Evolutionary conservation across 64 coral and sea anemone genomes (phyloP).

Genomic region (Montipora foliosa): DNA sequence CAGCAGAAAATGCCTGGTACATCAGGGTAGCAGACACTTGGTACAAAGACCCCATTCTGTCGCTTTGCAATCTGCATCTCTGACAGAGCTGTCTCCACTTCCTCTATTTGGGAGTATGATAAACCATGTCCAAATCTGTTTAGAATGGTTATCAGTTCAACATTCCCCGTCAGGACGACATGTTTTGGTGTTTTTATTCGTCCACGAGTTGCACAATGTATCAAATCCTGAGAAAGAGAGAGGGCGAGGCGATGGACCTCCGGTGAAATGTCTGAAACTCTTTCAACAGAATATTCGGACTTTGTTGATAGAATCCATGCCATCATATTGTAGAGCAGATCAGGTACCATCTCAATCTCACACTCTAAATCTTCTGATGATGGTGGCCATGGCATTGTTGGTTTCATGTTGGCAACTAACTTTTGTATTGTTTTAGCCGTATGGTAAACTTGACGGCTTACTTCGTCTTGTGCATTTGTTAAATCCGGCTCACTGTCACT

Average conservation of each 20-base stretch:
- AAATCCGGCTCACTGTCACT: slow-evolving; percentile 21
- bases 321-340: slow-evolving; percentile 57
- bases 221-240: slow-evolving; percentile 67
- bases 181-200: slow-evolving; percentile 66
- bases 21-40: slow-evolving; percentile 12
- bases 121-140: slow-evolving; percentile 68
- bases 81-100: neutral
- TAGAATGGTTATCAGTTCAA: slow-evolving; percentile 62
- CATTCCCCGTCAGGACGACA: slow-evolving; percentile 45
- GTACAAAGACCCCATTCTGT: too few relatives aligned
- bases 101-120: slow-evolving; percentile 55
- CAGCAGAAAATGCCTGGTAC: slow-evolving; percentile 68
- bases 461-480: slow-evolving; percentile 32
- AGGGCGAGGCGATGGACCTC: slow-evolving; percentile 16
- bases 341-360: slow-evolving; percentile 27
- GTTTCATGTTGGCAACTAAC: slow-evolving; percentile 52
- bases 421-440: neutral
- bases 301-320: neutral
- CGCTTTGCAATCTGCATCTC: neutral
- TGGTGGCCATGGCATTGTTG: slow-evolving; percentile 54
- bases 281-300: neutral
- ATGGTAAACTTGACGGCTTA: slow-evolving; percentile 56
- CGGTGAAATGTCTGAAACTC: slow-evolving; percentile 22
- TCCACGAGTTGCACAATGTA: slow-evolving; percentile 39
- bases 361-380: slow-evolving; percentile 25